phyloP scores from a whole-genome alignment of 2,797 vertebrate genomes.

The Sibirionetta formosa region DNA sequence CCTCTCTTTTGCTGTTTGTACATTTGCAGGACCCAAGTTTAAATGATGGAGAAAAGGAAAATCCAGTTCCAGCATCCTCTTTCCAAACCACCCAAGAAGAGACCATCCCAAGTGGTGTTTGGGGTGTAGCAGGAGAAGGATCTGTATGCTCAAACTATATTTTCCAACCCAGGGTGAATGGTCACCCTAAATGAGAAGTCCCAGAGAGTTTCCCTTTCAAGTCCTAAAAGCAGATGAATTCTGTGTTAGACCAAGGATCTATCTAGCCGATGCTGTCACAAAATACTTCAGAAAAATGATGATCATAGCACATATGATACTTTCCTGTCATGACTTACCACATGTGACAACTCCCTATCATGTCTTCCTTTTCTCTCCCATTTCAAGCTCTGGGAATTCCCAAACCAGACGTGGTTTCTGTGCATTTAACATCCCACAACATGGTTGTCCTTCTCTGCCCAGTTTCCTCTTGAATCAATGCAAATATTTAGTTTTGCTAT shows the following conservation, averaged over 20 bases:
- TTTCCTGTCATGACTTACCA: background rate
- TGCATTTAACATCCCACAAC: background rate
- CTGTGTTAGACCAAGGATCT: background rate
- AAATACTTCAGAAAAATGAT: background rate
- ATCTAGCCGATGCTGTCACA: background rate
- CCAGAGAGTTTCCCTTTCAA: background rate
- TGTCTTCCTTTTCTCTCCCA: background rate
- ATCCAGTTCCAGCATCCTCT: rapidly evolving
- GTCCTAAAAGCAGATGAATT: background rate
- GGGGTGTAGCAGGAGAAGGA: background rate
- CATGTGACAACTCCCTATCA: background rate
- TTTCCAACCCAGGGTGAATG: background rate
- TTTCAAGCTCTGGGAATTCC: background rate
- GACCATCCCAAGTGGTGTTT: background rate
- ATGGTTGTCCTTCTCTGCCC: background rate
- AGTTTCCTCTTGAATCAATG: background rate
- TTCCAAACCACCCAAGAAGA: background rate
- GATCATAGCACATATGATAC: rapidly evolving
- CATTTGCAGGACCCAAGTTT: background rate
- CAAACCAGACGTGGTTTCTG: background rate
- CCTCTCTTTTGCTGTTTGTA: background rate
- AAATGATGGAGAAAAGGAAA: background rate
- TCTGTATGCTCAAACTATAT: background rate
- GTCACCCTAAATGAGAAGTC: background rate
- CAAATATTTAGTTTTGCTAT: background rate